Evolutionary conservation across 2,113 vertebrate species (phyloP), one percentile per base, ranked within the genome.

Genomic region (Labrus mixtus): DNA sequence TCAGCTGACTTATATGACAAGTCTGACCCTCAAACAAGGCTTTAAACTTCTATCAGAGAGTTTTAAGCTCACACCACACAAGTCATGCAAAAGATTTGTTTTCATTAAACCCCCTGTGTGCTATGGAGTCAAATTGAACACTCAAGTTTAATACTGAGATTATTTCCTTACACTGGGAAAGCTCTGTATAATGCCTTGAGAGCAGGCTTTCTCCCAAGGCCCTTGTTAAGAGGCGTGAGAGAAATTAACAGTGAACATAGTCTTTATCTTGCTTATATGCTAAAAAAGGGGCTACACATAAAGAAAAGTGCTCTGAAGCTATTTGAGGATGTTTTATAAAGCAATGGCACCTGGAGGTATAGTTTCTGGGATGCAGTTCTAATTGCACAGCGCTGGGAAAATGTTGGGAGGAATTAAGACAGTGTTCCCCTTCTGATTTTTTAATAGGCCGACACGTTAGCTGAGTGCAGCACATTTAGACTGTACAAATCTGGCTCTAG

Each of bases 271-370:
- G 0, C 46, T 82, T 25, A 25, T 84, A 82, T 64, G 63, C 72
- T 81, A 43, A 89, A 86, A 86, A 91, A 78, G 63, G 48, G 54
- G 79, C 80, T 71, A 74, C 78, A 78, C 68, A 81, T 57, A 64
- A 67, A 67, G 61, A 81, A 76, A 80, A 66, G 41, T 57, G 65
- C 86, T 89, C 73, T n/a, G 76, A 71, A 90, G 85, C 85, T 90
- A 90, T 92, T 90, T 90, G 82, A 73, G 51, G 65, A 59, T 77
- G 86, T 77, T 93, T 91, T 87, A 80, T 83, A 88, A 85, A 88
- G 80, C 81, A 90, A 76, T 43, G 36, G 61, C 78, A 90, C 90
- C 86, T 90, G 59, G 13, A 91, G 93, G 82, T 89, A 83, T 81
- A 60, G 80, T 74, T 51, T 89, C 22, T 7, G 75, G 75, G 81